Evolutionary conservation across 2,888 invertebrate genomes (phyloP).

Genomic region (Hymenopus coronatus): DNA sequence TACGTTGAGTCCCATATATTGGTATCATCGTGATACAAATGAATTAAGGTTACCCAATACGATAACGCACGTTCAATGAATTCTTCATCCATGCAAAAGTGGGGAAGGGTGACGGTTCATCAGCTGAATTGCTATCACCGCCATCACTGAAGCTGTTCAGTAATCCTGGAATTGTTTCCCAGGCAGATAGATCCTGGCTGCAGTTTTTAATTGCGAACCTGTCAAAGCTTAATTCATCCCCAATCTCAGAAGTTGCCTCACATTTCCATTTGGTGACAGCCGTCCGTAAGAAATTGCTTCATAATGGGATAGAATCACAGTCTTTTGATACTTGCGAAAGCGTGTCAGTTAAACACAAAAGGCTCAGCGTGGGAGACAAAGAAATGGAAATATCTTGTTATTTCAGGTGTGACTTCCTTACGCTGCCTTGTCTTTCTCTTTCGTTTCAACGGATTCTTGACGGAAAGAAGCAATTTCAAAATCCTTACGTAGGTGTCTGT

Average conservation of each 20-base stretch:
- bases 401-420: not conserved
- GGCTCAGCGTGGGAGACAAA: not conserved
- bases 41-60: too few relatives aligned
- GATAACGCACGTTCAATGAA: too few relatives aligned
- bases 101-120: too few relatives aligned
- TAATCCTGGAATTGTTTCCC: not conserved
- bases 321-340: not conserved
- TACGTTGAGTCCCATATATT: too few relatives aligned
- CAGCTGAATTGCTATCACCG: too few relatives aligned
- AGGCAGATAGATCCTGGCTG: not conserved
- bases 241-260: not conserved
- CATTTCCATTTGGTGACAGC: not conserved
- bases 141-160: not conserved
- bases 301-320: not conserved
- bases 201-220: not conserved
- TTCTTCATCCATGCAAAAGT: too few relatives aligned
- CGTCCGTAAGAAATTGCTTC: not conserved
- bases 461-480: not conserved
- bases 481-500: not conserved
- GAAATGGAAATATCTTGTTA: not conserved
- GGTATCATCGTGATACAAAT: too few relatives aligned
- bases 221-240: not conserved
- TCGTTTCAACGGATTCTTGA: not conserved
- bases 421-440: not conserved
- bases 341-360: not conserved